Evolutionary conservation across 1,140 invertebrate genomes (phyloP).

Genomic region (Maconellicoccus hirsutus): DNA sequence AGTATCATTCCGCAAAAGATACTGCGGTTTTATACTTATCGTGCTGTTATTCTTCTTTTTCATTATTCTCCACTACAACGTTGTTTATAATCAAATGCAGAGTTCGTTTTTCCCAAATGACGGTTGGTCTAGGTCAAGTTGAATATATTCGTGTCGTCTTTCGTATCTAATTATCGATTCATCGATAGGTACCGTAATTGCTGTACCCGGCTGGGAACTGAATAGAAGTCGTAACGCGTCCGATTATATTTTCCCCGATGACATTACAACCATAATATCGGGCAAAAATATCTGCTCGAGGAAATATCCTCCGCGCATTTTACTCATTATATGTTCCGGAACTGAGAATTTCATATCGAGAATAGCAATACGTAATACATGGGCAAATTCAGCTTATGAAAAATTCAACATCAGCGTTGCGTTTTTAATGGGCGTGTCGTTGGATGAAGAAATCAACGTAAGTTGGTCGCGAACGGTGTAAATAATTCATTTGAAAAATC

Average conservation of each 20-base stretch:
- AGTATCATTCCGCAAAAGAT: slow-evolving; percentile 11
- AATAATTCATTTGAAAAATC: no score
- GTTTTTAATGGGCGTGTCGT: slow-evolving; percentile 11
- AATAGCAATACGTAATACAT: slow-evolving; percentile 20
- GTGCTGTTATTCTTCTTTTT: neutral
- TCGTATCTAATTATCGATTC: neutral
- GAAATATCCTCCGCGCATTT: neutral
- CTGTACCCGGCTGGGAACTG: slow-evolving; percentile 17
- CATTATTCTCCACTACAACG: neutral
- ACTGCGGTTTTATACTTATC: neutral
- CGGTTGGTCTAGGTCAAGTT: neutral
- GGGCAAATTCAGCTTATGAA: slow-evolving; percentile 10
- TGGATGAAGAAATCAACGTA: slow-evolving; percentile 14
- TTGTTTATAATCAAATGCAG: slow-evolving; percentile 8
- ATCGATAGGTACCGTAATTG: neutral
- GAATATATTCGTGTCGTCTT: no score
- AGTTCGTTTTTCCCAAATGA: slow-evolving; percentile 1
- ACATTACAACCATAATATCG: slow-evolving; percentile 8
- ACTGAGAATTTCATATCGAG: slow-evolving; percentile 15
- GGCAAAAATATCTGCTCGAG: slow-evolving; percentile 10
- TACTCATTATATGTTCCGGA: slow-evolving; percentile 16
- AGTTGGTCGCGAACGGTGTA: neutral
- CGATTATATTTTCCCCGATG: slow-evolving; percentile 14
- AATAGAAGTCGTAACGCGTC: slow-evolving; percentile 12
- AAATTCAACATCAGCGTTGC: slow-evolving; percentile 12